Conservation (phyloP, 2,888 invertebrate species). For the Leucoptera coffeella region DNA sequence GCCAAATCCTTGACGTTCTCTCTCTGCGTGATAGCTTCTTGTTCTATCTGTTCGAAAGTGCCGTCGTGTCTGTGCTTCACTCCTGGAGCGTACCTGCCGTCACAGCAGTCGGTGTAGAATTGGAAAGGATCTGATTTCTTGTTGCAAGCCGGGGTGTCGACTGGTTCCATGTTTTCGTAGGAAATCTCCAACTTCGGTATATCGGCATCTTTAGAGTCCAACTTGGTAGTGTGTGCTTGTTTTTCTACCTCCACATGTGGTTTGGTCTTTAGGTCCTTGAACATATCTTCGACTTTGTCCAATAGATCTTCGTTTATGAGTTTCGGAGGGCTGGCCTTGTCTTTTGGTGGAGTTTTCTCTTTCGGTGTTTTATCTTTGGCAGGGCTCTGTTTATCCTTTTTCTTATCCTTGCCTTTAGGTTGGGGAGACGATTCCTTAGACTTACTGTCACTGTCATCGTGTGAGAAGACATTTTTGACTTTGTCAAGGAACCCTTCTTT, state of each 20-base stretch:
- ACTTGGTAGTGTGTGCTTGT: conserved; percentile 13
- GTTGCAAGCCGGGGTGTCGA: conserved; percentile 25
- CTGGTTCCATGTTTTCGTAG: conserved; percentile 39
- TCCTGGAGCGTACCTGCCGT: conserved; percentile 22
- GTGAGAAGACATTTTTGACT: conserved; percentile 31
- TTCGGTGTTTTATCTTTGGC: conserved; percentile 9
- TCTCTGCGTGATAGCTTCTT: conserved; percentile 30
- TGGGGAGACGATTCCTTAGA: conserved; percentile 3
- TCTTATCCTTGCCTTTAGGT: conserved; percentile 10
- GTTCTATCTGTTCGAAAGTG: conserved; percentile 36
- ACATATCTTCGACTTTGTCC: conserved; percentile 48
- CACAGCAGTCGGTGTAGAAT: conserved; percentile 29
- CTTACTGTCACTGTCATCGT: conserved; percentile 23
- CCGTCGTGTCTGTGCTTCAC: conserved; percentile 37
- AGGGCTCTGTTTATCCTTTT: conserved; percentile 7
- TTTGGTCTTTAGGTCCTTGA: conserved; percentile 31
- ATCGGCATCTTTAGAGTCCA: neutral
- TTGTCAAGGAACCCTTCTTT: conserved; percentile 37
- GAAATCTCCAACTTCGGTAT: conserved; percentile 26
- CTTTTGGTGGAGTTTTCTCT: conserved; percentile 21
- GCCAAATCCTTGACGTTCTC: conserved; percentile 24
- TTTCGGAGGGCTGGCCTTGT: conserved; percentile 37
- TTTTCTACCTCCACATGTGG: conserved; percentile 29
- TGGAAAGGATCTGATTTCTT: conserved; percentile 29
- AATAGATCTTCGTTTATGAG: conserved; percentile 38